Evolutionary conservation across 2,113 vertebrate species (phyloP), one percentile per base, ranked within the genome.

Genomic region (Microtus oregoni): DNA sequence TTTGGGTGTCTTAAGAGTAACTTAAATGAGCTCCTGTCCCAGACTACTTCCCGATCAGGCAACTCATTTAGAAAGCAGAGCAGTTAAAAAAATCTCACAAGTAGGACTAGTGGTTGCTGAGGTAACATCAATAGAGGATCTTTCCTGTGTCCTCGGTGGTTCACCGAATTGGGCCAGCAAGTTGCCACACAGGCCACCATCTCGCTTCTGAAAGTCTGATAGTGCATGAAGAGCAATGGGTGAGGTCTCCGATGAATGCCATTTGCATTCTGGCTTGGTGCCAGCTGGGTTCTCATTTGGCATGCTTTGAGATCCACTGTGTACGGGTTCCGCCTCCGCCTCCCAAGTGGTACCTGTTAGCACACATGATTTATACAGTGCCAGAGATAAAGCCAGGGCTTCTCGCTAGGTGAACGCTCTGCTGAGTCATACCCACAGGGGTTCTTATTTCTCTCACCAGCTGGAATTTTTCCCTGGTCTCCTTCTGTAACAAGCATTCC

Each of bases 21-120:
- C 20, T 89, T 44, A n/a, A 7, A 95, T 47, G 68, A 76, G 32
- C 47, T 65, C 28, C 38, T 15, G 0, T 92, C 28, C 81, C 50
- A 68, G 55, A 24, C 17, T 30, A 75, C 3, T 83, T 35, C 7
- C 35, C 22, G 87, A 13, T 3, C 35, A n/a, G 32, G 30, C 24
- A 47, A 30, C 87, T 94, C 30, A 76, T 82, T 77, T 89, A 63
- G 75, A 89, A 93, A 96, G 11, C 70, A 85, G 13, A 90, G 63
- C 22, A 83, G 67, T 86, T 91, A 61, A 55, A 61, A 55, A 82
- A 96, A 72, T 79, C 1, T 22, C 73, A 68, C 15, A 94, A 85
- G 70, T 58, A 73, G 65, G 2, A 90, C 4, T 28, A 78, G 32
- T 65, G 44, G 50, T 70, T 32, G 19, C 72, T 79, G 35, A 89